These are phyloP conservation scores for Antheraea mylitta DNA, from an alignment of 1,140 invertebrate genomes.

Conservation along the genomic window DNA sequence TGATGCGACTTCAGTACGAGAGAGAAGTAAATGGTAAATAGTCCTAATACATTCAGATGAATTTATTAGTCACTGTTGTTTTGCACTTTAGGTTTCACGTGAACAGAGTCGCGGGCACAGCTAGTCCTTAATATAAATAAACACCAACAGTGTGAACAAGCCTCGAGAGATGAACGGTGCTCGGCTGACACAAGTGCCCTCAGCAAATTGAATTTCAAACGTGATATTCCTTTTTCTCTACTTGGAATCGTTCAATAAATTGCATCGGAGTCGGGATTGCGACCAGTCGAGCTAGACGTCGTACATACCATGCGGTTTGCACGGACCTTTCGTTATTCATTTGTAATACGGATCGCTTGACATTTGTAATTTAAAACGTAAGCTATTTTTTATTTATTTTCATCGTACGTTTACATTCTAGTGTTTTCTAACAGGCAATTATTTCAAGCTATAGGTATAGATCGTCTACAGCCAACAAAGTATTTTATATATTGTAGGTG, in stretches of 20 bases:
- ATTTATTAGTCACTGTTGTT: too few species aligned
- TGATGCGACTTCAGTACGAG: too few species aligned
- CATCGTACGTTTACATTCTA: too few species aligned
- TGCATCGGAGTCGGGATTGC: slow-evolving; percentile 13
- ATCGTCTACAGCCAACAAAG: too few species aligned
- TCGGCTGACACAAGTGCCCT: not conserved
- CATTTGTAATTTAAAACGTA: not conserved
- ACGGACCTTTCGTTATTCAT: not conserved
- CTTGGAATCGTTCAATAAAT: slow-evolving; percentile 21
- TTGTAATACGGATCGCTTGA: not conserved
- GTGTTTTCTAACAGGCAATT: too few species aligned
- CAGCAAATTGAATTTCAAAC: slow-evolving; percentile 39
- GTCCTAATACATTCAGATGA: too few species aligned
- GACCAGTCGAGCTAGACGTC: not conserved
- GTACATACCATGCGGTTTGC: not conserved
- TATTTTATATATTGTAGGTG: too few species aligned
- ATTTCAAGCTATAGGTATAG: too few species aligned
- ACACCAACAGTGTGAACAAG: not conserved
- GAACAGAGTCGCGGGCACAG: too few species aligned
- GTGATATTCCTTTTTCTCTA: slow-evolving; percentile 28
- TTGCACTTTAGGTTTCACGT: too few species aligned
- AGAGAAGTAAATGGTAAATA: too few species aligned
- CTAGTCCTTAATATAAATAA: not conserved
- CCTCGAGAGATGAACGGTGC: slow-evolving; percentile 8
- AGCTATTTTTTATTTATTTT: not conserved